Evolutionary conservation across 1,140 invertebrate genomes (phyloP).

Genomic region (Hermatobates lingyangjiaoensis): DNA sequence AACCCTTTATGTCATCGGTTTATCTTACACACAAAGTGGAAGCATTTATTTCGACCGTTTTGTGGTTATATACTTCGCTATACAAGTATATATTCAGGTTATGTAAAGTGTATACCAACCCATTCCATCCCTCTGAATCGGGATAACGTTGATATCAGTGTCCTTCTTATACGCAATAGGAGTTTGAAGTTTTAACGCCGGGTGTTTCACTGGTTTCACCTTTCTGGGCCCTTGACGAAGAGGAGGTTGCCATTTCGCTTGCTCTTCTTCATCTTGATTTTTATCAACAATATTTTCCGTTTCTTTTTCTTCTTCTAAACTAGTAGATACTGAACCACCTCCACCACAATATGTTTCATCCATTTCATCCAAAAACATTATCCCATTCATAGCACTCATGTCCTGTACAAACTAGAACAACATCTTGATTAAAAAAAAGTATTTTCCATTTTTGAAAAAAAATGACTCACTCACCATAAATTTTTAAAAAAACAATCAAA

Average conservation of each 20-base stretch:
- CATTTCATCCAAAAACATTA: slow-evolving; percentile 19
- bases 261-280: slow-evolving; percentile 24
- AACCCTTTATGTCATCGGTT: too few relatives aligned
- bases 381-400: slow-evolving; percentile 18
- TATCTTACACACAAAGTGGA: too few relatives aligned
- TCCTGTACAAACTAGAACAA: slow-evolving; percentile 11
- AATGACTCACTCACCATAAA: not conserved
- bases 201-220: slow-evolving; percentile 55
- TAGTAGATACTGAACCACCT: too few relatives aligned
- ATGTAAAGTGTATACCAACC: slow-evolving; percentile 31
- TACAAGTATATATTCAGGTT: too few relatives aligned
- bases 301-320: slow-evolving; percentile 7
- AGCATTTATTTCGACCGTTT: too few relatives aligned
- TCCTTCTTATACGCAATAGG: slow-evolving; percentile 62
- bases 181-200: slow-evolving; percentile 51
- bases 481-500: not conserved
- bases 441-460: not conserved
- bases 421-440: not conserved
- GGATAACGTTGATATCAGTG: slow-evolving; percentile 55
- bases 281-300: slow-evolving; percentile 1
- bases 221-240: slow-evolving; percentile 31
- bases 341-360: slow-evolving; percentile 17
- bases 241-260: slow-evolving; percentile 34
- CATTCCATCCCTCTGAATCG: slow-evolving; percentile 64
- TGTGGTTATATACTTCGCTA: too few relatives aligned